A percentile compares a stretch with the other conserved stretches of the same genome.
Evolutionary conservation across 2,888 invertebrate species (phyloP).

Genomic region (Drosophila atripex): DNA sequence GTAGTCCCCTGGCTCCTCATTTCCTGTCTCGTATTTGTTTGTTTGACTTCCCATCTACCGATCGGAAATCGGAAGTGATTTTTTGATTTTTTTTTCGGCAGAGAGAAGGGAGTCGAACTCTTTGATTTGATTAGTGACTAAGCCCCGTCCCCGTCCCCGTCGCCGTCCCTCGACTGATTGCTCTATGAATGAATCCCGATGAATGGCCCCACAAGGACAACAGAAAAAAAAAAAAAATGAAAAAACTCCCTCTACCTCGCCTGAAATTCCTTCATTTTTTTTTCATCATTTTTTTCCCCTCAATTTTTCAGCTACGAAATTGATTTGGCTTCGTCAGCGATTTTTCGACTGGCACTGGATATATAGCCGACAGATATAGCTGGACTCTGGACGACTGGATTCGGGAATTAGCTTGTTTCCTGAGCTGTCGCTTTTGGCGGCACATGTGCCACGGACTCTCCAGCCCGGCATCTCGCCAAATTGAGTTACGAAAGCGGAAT

Average conservation of each 20-base stretch:
- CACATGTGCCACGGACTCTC: constrained; percentile 32
- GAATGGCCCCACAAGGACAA: constrained; percentile 58
- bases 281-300: constrained; percentile 25
- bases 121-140: constrained; percentile 41
- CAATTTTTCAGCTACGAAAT: constrained; percentile 58
- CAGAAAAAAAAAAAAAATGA: constrained; percentile 11
- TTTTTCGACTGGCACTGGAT: constrained; percentile 10
- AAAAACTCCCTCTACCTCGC: constrained; percentile 2
- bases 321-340: constrained; percentile 64
- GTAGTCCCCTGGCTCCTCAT: constrained; percentile 18
- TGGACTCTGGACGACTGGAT: constrained; percentile 13
- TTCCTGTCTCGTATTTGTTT: constrained; percentile 38
- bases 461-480: constrained; percentile 26
- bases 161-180: constrained; percentile 41
- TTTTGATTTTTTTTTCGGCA: not conserved
- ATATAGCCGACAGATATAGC: not conserved
- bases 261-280: not conserved
- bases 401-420: constrained; percentile 56
- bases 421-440: constrained; percentile 31
- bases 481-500: constrained; percentile 57
- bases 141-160: not conserved
- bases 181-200: constrained; percentile 63
- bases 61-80: constrained; percentile 32
- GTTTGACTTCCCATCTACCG: constrained; percentile 12
- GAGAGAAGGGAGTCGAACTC: constrained; percentile 11